Base-by-base conservation (phyloP, 2,113 vertebrate species). In the Silurus glanis region DNA sequence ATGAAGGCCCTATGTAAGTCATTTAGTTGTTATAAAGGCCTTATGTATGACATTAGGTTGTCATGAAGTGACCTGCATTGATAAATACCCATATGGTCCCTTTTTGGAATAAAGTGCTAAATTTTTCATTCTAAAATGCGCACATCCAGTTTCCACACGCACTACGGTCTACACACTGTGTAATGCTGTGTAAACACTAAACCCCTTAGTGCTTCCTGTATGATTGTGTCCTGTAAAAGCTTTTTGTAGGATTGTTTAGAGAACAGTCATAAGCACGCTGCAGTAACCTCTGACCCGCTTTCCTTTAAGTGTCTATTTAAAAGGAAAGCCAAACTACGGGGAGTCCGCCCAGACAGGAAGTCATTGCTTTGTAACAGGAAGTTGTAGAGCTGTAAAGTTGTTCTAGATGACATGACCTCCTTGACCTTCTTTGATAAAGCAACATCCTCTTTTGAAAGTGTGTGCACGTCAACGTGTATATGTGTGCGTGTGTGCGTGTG, bases 331-430 rank as follows among this genome's bases (percentile, higher is more conserved):
- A 49, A 66, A 74, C 74, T 67, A 56, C 45, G 13, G 58, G 78
- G 67, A 76, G 80, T 49, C 74, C 79, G 23, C 80, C 74, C 80
- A 64, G 58, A 66, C 90, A 87, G 88, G 91, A 90, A 86, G 85
- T 82, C 56, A 23, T 37, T 86, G 85, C 78, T 16, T 75, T 76
- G 71, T 72, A 84, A 75, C 61, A 83, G 86, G 91, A 90, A 87
- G 89, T 89, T 84, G 87, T 91, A 88, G 86, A 79, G 83, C 82
- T 88, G 75, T 76, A 79, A 80, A 86, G 58, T 69, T 86, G 85
- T 83, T 88, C 83, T 84, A 79, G 83, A 88, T 84, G 66, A 61
- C 10, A 56, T 75, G 58, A 88, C 64, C 76, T 78, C 47, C 53
- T 21, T 85, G 87, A 89, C 87, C 85, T 49, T 79, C 28, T n/a